Conservation (phyloP, 2,797 vertebrate species). For the Nannoperca australis region DNA sequence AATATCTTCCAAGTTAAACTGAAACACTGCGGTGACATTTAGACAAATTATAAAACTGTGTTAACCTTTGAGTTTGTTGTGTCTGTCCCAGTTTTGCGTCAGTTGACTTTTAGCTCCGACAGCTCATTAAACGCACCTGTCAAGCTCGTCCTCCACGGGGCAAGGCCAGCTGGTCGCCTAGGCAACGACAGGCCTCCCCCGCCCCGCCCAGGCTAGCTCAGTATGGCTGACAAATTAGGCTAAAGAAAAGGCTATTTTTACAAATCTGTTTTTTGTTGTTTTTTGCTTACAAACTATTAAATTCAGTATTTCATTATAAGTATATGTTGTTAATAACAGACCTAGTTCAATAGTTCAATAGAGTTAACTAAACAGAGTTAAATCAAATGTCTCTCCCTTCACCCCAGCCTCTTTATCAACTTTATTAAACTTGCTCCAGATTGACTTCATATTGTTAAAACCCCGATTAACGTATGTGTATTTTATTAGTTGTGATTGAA, state of each 20-base stretch:
- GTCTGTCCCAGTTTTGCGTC: slow-evolving; percentile 33
- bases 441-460: neutral
- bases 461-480: neutral
- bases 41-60: neutral
- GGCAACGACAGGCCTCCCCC: slow-evolving; percentile 28
- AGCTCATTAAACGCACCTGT: slow-evolving; percentile 75
- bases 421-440: neutral
- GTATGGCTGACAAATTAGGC: neutral
- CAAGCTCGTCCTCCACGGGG: slow-evolving; percentile 9
- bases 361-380: neutral
- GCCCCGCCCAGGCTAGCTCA: neutral
- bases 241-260: neutral
- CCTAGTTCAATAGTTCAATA: neutral
- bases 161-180: slow-evolving; percentile 44
- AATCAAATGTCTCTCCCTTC: neutral
- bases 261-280: rapidly evolving
- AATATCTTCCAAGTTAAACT: too few species aligned
- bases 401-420: neutral
- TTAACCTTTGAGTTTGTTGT: slow-evolving; percentile 8
- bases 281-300: neutral
- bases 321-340: neutral
- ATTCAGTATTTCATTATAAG: neutral
- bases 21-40: neutral
- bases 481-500: slow-evolving; percentile 41
- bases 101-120: slow-evolving; percentile 43